A percentile compares a stretch with the other conserved stretches of the same genome.
These are phyloP conservation scores for Onychostoma macrolepis DNA, from an alignment of 2,113 vertebrate species.

Conservation along the genomic window DNA sequence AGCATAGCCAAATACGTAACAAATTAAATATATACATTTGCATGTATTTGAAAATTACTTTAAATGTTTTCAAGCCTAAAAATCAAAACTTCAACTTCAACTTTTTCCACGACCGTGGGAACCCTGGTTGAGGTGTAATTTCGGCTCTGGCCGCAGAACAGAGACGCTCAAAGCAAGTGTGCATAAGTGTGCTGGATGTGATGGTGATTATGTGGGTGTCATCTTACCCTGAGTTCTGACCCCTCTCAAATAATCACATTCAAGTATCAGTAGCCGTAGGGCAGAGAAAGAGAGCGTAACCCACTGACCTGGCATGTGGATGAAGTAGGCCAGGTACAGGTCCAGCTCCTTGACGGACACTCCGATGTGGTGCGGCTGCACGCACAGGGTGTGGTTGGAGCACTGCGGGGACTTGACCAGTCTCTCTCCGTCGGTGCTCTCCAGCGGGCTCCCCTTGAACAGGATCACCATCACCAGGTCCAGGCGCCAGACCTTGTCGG, in stretches of 20 bases:
- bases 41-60: not conserved
- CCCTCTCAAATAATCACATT: slow-evolving; percentile 16
- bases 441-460: slow-evolving; percentile 85
- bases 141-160: slow-evolving; percentile 8
- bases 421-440: slow-evolving; percentile 84
- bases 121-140: not conserved
- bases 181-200: slow-evolving; percentile 17
- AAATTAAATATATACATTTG: not conserved
- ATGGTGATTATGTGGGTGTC: slow-evolving; percentile 11
- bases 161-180: not conserved
- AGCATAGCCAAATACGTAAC: not conserved
- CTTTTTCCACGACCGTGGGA: not conserved
- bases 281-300: slow-evolving; percentile 25
- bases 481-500: slow-evolving; percentile 85
- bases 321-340: slow-evolving; percentile 99
- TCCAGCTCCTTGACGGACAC: slow-evolving; percentile 99
- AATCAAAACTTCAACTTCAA: not conserved
- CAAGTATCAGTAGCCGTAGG: slow-evolving; percentile 25
- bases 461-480: slow-evolving; percentile 88
- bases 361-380: slow-evolving; percentile 93
- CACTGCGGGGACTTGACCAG: slow-evolving; percentile 85
- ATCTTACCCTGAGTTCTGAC: slow-evolving; percentile 1
- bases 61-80: not conserved
- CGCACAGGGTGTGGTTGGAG: slow-evolving; percentile 85
- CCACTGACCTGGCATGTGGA: slow-evolving; percentile 97